A percentile compares a stretch with the other conserved stretches of the same genome.
phyloP scores from a whole-genome alignment of 2,888 invertebrate genomes.

The Caenorhabditis sp. region DNA sequence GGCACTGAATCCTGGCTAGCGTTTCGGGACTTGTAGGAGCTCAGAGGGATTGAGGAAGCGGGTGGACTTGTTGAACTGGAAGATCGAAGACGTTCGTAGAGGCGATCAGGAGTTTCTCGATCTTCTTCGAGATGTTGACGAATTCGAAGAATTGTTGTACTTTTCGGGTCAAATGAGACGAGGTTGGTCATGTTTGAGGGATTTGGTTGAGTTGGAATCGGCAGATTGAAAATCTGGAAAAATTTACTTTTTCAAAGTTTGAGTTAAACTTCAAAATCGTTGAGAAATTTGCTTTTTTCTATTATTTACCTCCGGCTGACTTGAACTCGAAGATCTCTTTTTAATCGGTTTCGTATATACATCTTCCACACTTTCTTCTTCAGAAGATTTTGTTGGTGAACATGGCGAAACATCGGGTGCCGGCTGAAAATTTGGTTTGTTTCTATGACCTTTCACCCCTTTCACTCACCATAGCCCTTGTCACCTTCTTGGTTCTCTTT shows the following conservation, averaged over 20 bases:
- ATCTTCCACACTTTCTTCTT: slow-evolving; percentile 35
- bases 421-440: slow-evolving; percentile 23
- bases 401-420: slow-evolving; percentile 36
- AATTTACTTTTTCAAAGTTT: slow-evolving; percentile 2
- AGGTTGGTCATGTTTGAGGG: background rate
- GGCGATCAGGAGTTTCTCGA: slow-evolving; percentile 22
- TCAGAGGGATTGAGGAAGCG: slow-evolving; percentile 27
- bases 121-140: slow-evolving; percentile 54
- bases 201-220: background rate
- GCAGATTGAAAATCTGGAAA: background rate
- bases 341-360: slow-evolving; percentile 49
- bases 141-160: slow-evolving; percentile 54
- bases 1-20: slow-evolving; percentile 55
- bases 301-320: slow-evolving; percentile 4
- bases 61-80: slow-evolving; percentile 12
- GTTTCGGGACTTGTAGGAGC: slow-evolving; percentile 32
- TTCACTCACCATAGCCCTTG: background rate
- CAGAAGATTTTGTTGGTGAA: slow-evolving; percentile 41
- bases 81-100: slow-evolving; percentile 36
- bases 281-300: too few relatives aligned
- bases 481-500: slow-evolving; percentile 22
- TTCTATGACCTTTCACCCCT: too few relatives aligned
- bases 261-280: too few relatives aligned
- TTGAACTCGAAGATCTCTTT: slow-evolving; percentile 15
- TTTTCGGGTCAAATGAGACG: slow-evolving; percentile 63